Evolutionary conservation across 2,888 invertebrate genomes (phyloP).

Genomic region (Antheraea yamamai): DNA sequence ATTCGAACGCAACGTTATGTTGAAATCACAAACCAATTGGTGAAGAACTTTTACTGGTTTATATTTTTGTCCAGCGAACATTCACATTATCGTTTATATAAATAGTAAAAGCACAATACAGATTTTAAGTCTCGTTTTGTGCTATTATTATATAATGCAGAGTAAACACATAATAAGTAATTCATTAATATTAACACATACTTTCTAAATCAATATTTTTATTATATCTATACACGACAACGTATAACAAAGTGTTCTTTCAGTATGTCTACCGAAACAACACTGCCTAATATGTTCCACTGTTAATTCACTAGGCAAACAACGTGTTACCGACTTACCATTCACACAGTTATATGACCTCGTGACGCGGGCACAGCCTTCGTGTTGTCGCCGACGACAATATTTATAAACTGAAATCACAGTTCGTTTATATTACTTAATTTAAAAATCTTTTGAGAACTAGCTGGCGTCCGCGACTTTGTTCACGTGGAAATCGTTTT

Average conservation of each 20-base stretch:
- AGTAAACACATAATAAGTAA: no score
- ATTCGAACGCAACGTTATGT: no score
- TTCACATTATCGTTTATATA: no score
- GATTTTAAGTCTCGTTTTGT: no score
- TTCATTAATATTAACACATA: no score
- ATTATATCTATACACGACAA: not conserved
- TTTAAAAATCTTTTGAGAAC: not conserved
- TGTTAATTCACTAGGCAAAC: slow-evolving; percentile 24
- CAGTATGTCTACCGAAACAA: not conserved
- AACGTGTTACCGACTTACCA: slow-evolving; percentile 47
- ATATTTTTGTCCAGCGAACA: no score
- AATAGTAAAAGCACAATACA: no score
- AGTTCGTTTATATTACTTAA: not conserved
- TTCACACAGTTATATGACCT: slow-evolving; percentile 66
- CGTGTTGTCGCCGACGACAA: slow-evolving; percentile 35
- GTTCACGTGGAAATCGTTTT: no score
- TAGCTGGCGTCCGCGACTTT: no score
- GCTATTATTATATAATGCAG: no score
- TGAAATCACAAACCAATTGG: no score
- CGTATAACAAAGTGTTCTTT: not conserved
- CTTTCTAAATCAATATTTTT: not conserved
- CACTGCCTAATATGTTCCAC: not conserved
- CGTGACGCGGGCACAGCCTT: slow-evolving; percentile 68
- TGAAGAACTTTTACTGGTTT: no score
- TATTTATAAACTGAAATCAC: slow-evolving; percentile 16